Evolutionary conservation across 1,140 invertebrate species (phyloP), one percentile per base, ranked within the genome.

Genomic region (Panulirus ornatus): DNA sequence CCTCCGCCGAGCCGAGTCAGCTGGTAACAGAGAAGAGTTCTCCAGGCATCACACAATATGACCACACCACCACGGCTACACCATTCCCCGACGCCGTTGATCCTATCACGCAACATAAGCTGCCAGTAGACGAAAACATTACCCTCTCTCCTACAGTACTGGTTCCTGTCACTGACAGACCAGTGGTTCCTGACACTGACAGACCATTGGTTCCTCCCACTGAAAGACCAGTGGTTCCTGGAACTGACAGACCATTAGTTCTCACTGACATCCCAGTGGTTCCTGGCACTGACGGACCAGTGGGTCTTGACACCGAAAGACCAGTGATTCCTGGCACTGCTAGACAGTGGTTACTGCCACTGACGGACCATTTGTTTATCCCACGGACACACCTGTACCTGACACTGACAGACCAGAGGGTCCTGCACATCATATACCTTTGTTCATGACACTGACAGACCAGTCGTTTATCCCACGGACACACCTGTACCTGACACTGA

Each of bases 151-250:
- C n/a, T n/a, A n/a, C n/a, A n/a, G n/a, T n/a, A n/a, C n/a, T n/a
- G n/a, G n/a, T n/a, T n/a, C n/a, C n/a, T n/a, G 14, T 3, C 73
- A 76, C 76, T 79, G 42, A 38, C 44, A 79, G 38, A 79, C 76
- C 76, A 38, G 27, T 22, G 34, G 73, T 8, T 5, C 73, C 40
- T 38, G 73, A 22, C n/a, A 70, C 2, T 70, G 9, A 70, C 34
- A 11, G 6, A 42, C 34, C 11, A 38, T 22, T n/a, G 47, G 42
- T 22, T 27, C 1, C 44, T 44, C 40, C 1, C 14, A 22, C 27
- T 81, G 44, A 27, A 27, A 22, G 2, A 81, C 78, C 78, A 81
- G 27, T 47, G n/a, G 2, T 1, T 81, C 44, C 30, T 81, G 14
- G 5, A 19, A 81, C 78, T 81, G 47, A 42, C 42, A 81, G 40